Evolutionary conservation across 2,888 invertebrate genomes (phyloP), one percentile per base, ranked within the genome.

Genomic region (Clivina fossor): DNA sequence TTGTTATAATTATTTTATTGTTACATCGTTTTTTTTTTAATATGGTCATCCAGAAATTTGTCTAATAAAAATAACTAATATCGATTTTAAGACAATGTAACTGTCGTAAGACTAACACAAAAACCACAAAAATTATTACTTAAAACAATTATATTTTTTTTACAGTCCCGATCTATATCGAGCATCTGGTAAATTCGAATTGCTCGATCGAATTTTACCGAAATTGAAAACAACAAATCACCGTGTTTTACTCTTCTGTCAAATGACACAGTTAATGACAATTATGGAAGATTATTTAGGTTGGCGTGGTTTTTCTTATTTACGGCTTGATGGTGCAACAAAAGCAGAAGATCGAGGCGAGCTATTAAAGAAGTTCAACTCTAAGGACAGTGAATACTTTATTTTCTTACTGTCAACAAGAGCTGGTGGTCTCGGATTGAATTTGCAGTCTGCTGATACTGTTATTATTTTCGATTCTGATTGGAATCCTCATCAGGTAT

Each of bases 401-500:
- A 81, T 99, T 51, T 99, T 99, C 78, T 78, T 99, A 69, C 77
- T 99, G 64, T 96, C 96, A 22, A 99, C 99, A 2, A 84, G 99
- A 67, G 99, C 99, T 61, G 99, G 99, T 62, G 99, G 99, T 60
- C 82, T 99, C 48, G 99, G 99, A 53, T 84, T 99, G 64, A 99
- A 99, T 81, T 79, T 99, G 65, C 99, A 99, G 76, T 92, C 94
- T 57, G 99, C 99, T 3, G 99, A 99, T 73, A 99, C 99, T 15
- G 99, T 99, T 61, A 82, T 99, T 63, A 98, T 99, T 63, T 99
- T 98, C 73, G 99, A 99, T 76, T 98, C 98, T 0, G 99, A 99
- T 76, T 99, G 99, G 99, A 99, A 99, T 81, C 99, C 99, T 2
- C 99, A 99, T 79, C 99, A 99, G 82, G 89, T 88, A n/a, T n/a